Percentiles rank a stretch among this genome's conserved stretches.
Conservation (phyloP, 1,140 invertebrate species). For the Asobara japonica region DNA sequence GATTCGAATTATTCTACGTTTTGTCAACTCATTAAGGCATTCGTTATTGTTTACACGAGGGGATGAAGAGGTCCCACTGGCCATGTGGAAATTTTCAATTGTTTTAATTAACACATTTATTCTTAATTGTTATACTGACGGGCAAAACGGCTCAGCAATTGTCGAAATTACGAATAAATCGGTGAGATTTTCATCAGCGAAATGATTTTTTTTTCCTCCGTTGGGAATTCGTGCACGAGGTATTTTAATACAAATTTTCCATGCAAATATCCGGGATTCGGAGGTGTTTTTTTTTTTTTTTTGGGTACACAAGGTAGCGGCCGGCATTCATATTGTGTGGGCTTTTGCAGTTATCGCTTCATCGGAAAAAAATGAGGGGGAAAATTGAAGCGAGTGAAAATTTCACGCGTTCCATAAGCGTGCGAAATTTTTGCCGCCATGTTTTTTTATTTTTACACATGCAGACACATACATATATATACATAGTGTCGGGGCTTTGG, state of each 20-base stretch:
- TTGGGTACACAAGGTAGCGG: no score
- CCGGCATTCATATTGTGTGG: no score
- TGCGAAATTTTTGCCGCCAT: no score
- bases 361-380: no score
- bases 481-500: no score
- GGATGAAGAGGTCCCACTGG: neutral
- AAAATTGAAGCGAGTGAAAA: no score
- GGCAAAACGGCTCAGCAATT: neutral
- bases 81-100: neutral
- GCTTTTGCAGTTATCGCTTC: no score
- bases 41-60: neutral
- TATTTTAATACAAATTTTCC: neutral
- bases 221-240: neutral
- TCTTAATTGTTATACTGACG: neutral
- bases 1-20: constrained; percentile 7
- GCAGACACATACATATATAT: no score
- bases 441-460: no score
- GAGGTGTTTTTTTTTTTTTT: no score
- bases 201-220: neutral
- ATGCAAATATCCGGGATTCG: no score
- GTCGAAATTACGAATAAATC: neutral
- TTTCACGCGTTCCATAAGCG: no score
- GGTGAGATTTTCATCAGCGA: neutral
- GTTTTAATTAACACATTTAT: neutral
- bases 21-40: constrained; percentile 11